Conservation (phyloP, 2,113 vertebrate genomes). For the Miniopterus natalensis region DNA sequence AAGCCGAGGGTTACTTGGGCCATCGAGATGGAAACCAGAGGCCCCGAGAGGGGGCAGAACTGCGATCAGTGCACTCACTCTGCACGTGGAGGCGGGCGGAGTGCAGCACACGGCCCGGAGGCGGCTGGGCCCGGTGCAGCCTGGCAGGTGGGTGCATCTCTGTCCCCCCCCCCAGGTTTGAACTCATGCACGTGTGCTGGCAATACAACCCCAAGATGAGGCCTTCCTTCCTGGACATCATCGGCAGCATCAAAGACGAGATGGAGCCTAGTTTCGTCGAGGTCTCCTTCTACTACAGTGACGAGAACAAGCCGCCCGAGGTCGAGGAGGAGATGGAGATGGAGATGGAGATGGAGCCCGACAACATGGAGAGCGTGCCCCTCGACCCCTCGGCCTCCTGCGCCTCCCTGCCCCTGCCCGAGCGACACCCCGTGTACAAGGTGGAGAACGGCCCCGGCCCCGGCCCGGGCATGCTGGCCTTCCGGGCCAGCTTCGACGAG, state of each 20-base stretch:
- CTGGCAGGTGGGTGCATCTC: accelerated
- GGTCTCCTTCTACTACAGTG: constrained; percentile 99
- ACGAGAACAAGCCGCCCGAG: constrained; percentile 98
- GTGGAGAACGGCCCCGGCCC: constrained; percentile 94
- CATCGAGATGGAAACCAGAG: background rate
- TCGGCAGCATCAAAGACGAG: constrained; percentile 96
- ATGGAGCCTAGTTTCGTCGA: constrained; percentile 95
- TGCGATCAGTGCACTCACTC: accelerated
- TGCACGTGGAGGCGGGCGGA: accelerated
- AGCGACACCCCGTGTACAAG: constrained; percentile 95
- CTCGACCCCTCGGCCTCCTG: constrained; percentile 95
- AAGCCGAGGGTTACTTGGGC: background rate
- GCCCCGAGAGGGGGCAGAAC: accelerated
- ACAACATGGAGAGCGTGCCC: constrained; percentile 98
- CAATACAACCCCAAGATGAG: constrained; percentile 99
- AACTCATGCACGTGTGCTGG: constrained; percentile 99
- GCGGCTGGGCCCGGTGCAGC: accelerated
- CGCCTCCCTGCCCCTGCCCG: constrained; percentile 92
- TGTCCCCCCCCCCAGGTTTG: constrained; percentile 89
- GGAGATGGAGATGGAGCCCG: constrained; percentile 96
- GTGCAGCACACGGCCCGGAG: too few species aligned
- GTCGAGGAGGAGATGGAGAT: constrained; percentile 95
- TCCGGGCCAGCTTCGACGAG: constrained; percentile 95
- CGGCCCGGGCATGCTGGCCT: constrained; percentile 91
- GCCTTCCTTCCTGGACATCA: constrained; percentile 98